A percentile compares a stretch with the other conserved stretches of the same genome.
phyloP scores from a whole-genome alignment of 2,113 vertebrate genomes.

The Aptenodytes forsteri region DNA sequence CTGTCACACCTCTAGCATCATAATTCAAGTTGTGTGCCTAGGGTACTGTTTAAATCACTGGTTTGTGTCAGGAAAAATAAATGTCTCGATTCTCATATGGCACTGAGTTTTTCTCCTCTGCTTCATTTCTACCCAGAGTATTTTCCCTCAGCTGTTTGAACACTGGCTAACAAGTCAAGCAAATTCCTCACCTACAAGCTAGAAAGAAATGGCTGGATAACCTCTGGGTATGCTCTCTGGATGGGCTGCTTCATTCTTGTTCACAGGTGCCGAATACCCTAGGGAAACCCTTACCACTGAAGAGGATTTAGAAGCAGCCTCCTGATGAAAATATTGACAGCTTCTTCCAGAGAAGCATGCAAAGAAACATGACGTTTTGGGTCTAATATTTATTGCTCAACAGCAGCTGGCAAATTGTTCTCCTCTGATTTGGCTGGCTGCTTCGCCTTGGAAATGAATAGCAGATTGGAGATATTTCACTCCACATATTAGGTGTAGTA shows the following conservation, averaged over 20 bases:
- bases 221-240: background rate
- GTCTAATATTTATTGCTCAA: conserved; percentile 37
- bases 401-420: conserved; percentile 41
- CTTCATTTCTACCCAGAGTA: background rate
- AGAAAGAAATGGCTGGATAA: background rate
- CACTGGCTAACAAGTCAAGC: background rate
- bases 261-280: background rate
- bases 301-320: background rate
- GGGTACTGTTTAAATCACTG: conserved; percentile 10
- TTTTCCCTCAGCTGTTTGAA: background rate
- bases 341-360: background rate
- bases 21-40: background rate
- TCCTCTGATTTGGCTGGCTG: conserved; percentile 36
- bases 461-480: conserved; percentile 27
- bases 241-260: background rate
- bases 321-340: conserved; percentile 3
- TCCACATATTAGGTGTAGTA: background rate
- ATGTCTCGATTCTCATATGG: background rate
- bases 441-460: conserved; percentile 6
- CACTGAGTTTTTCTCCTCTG: background rate
- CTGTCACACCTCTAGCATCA: background rate
- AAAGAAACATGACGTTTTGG: conserved; percentile 17
- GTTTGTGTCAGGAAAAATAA: conserved; percentile 3
- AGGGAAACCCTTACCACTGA: background rate
- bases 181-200: background rate